Evolutionary conservation across 2,888 invertebrate genomes (phyloP).

Genomic region (Lysandra coridon): DNA sequence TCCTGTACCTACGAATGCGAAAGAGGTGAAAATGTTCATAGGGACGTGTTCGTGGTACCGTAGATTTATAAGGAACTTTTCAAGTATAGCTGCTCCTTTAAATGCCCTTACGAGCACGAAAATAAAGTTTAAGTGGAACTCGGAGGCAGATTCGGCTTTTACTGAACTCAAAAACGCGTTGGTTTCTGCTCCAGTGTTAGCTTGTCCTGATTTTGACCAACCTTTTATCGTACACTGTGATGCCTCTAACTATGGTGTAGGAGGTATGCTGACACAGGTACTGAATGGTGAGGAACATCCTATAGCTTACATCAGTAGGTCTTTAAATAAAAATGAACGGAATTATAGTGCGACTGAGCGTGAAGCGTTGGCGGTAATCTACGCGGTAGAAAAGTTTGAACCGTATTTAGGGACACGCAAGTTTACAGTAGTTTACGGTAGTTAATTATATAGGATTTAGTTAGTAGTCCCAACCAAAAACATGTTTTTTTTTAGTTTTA

Average conservation of each 20-base stretch:
- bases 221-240: slow-evolving; percentile 30
- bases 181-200: slow-evolving; percentile 35
- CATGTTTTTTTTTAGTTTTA: not conserved
- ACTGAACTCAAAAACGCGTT: slow-evolving; percentile 33
- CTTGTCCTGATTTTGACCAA: slow-evolving; percentile 36
- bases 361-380: not conserved
- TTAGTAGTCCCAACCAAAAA: too few species aligned
- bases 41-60: slow-evolving; percentile 37
- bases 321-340: not conserved
- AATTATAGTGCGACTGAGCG: slow-evolving; percentile 3
- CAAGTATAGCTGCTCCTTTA: slow-evolving; percentile 35
- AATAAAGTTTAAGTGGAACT: slow-evolving; percentile 33
- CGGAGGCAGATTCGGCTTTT: slow-evolving; percentile 38
- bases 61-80: slow-evolving; percentile 33
- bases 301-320: not conserved
- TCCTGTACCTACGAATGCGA: slow-evolving; percentile 36
- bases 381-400: not conserved
- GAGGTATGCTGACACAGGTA: slow-evolving; percentile 6
- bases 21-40: slow-evolving; percentile 37
- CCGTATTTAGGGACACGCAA: too few species aligned
- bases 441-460: not conserved
- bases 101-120: slow-evolving; percentile 13
- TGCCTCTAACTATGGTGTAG: not conserved
- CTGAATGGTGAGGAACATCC: not conserved
- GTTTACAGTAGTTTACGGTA: not conserved